Conservation (phyloP, 2,113 vertebrate genomes). For the Zingel zingel region DNA sequence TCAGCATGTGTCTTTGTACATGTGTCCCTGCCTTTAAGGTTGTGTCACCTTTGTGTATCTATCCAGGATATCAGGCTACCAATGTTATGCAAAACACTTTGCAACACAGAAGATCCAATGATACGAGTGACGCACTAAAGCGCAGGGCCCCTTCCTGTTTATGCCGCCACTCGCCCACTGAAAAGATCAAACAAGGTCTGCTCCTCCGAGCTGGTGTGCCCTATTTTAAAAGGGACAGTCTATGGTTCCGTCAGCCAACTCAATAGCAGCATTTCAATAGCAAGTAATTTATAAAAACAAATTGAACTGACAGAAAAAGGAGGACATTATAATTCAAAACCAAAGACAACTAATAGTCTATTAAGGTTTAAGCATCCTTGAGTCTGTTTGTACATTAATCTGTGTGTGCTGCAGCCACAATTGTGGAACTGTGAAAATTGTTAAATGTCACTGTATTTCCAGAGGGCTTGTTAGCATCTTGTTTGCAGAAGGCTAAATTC, state of each 20-base stretch:
- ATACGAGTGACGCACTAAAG: conserved; percentile 77
- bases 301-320: background rate
- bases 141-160: conserved; percentile 81
- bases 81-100: conserved; percentile 71
- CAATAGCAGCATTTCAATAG: conserved; percentile 9
- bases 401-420: background rate
- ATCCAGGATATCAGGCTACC: conserved; percentile 73
- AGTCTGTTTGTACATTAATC: background rate
- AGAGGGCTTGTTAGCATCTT: conserved; percentile 55
- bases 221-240: conserved; percentile 30
- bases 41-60: conserved; percentile 64
- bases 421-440: conserved; percentile 9
- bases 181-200: conserved; percentile 70
- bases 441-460: conserved; percentile 67
- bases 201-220: conserved; percentile 40
- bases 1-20: conserved; percentile 2
- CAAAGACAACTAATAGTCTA: background rate
- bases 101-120: conserved; percentile 70
- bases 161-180: conserved; percentile 59
- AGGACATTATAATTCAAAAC: background rate
- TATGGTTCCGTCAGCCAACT: conserved; percentile 6
- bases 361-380: background rate
- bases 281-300: background rate
- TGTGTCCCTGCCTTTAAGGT: background rate
- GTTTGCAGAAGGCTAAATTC: conserved; percentile 56